phyloP scores from a whole-genome alignment of 2,113 vertebrate genomes.

The Ptilorrhoa leucosticta region DNA sequence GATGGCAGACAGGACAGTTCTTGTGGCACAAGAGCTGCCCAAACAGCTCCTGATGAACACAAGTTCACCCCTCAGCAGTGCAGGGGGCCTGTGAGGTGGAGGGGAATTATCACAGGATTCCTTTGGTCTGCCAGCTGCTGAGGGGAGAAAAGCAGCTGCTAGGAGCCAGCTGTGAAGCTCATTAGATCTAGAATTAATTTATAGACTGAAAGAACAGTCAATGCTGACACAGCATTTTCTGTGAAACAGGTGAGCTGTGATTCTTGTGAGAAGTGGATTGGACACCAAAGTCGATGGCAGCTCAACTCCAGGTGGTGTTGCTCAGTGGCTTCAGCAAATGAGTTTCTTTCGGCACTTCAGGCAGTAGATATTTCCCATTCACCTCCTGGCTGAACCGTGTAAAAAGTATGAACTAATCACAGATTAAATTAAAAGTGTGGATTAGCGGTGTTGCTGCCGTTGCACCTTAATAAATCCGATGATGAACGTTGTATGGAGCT shows the following conservation, averaged over 20 bases:
- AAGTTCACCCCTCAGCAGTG: not conserved
- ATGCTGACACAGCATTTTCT: not conserved
- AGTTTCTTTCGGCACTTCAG: not conserved
- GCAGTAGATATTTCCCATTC: not conserved
- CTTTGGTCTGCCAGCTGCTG: not conserved
- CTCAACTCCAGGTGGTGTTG: not conserved
- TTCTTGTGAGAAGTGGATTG: not conserved
- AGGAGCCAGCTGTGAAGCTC: not conserved
- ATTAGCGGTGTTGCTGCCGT: accelerated
- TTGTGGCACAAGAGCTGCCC: not conserved
- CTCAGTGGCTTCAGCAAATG: not conserved
- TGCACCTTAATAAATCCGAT: not conserved
- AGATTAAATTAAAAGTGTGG: not conserved
- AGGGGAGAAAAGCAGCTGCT: not conserved
- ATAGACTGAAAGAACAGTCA: not conserved
- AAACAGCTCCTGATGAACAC: not conserved
- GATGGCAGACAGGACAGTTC: not conserved
- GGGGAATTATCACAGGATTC: not conserved
- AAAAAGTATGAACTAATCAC: not conserved
- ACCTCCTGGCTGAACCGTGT: not conserved
- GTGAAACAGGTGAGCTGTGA: not conserved
- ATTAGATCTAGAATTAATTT: not conserved
- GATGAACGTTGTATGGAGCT: not conserved
- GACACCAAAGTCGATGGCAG: not conserved
- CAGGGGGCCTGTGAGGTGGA: not conserved